Evolutionary conservation across 2,797 vertebrate genomes (phyloP).

Genomic region (Argya squamiceps): DNA sequence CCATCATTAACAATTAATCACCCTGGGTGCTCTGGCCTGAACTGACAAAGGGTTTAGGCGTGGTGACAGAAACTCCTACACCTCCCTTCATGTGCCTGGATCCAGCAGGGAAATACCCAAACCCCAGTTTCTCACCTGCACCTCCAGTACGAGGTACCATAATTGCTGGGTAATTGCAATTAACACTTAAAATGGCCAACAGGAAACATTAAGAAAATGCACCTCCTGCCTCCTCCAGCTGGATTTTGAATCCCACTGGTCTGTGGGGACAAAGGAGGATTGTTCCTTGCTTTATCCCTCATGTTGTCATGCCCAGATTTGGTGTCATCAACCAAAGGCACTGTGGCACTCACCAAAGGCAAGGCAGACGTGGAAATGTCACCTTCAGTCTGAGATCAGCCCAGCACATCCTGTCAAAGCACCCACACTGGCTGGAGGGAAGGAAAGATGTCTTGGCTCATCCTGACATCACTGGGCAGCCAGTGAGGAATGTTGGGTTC

Average conservation of each 20-base stretch:
- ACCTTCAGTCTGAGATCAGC: neutral
- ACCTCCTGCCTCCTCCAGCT: neutral
- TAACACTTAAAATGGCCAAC: neutral
- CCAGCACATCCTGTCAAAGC: neutral
- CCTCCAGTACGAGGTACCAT: neutral
- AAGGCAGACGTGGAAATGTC: neutral
- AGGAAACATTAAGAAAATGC: neutral
- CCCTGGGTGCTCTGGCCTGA: neutral
- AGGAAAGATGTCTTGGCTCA: neutral
- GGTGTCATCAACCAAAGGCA: neutral
- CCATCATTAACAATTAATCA: neutral
- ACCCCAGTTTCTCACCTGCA: neutral
- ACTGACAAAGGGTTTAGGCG: neutral
- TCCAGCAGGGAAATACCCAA: neutral
- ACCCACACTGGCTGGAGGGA: neutral
- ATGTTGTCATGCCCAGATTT: fast-evolving
- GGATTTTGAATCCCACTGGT: neutral
- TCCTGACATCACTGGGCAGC: neutral
- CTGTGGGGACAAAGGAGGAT: neutral
- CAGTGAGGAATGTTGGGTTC: neutral
- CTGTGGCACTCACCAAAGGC: neutral
- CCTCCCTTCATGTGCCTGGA: neutral
- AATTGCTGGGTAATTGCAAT: neutral
- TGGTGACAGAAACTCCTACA: slow-evolving; percentile 2
- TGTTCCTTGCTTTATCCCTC: neutral